A percentile compares a stretch with the other conserved stretches of the same genome.
Conservation (phyloP, 2,113 vertebrate species). For the Mungos mungo region DNA sequence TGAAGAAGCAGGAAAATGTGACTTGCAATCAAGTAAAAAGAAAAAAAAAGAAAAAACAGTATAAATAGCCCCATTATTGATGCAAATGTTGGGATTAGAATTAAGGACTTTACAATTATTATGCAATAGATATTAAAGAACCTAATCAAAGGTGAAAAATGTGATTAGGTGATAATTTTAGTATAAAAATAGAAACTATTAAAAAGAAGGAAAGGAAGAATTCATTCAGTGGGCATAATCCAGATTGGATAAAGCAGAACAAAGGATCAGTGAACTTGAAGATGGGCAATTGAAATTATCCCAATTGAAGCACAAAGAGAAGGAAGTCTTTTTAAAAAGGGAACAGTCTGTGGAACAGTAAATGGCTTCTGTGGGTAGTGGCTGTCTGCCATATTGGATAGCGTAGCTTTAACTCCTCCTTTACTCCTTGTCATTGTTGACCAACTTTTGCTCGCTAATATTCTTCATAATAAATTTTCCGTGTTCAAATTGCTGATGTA, state of each 20-base stretch:
- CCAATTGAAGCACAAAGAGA: neutral
- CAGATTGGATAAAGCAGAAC: neutral
- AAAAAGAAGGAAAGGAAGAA: neutral
- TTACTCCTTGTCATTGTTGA: neutral
- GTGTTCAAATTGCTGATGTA: neutral
- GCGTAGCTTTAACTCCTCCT: neutral
- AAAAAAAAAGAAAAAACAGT: neutral
- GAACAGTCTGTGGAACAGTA: neutral
- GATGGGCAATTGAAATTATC: neutral
- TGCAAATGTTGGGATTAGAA: neutral
- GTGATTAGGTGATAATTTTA: neutral
- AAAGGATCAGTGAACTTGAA: neutral
- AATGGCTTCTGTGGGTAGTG: neutral
- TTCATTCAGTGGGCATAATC: neutral
- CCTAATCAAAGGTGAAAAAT: neutral
- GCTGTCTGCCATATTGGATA: neutral
- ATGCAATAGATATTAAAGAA: neutral
- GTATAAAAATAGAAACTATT: neutral
- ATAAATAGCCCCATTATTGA: neutral
- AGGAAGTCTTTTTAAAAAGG: neutral
- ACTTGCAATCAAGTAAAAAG: neutral
- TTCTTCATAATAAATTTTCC: neutral
- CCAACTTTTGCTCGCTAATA: neutral
- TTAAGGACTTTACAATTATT: neutral
- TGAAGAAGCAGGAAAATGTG: neutral